Conservation (phyloP, 2,113 vertebrate species). For the Antechinus stuartii region DNA sequence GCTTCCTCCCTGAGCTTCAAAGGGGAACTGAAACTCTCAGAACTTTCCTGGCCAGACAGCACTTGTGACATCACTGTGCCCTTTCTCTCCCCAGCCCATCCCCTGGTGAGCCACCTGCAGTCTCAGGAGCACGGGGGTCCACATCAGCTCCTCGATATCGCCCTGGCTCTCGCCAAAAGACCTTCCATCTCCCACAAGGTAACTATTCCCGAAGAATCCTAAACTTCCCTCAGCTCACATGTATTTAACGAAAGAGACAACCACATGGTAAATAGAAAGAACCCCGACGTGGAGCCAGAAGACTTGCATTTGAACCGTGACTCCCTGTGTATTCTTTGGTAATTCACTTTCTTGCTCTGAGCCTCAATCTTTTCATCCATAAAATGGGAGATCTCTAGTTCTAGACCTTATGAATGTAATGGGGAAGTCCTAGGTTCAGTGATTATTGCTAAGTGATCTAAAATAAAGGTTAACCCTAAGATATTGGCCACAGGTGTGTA, state of each 20-base stretch:
- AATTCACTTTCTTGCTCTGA: background rate
- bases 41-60: background rate
- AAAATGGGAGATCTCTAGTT: background rate
- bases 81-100: background rate
- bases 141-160: background rate
- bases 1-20: background rate
- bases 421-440: background rate
- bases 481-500: background rate
- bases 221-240: background rate
- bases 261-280: background rate
- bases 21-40: background rate
- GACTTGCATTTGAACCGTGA: background rate
- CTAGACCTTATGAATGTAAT: background rate
- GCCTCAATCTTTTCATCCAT: background rate
- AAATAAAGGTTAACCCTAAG: background rate
- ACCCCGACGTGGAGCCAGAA: background rate
- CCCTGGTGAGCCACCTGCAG: background rate
- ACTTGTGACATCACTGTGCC: constrained; percentile 55
- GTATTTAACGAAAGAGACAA: background rate
- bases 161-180: background rate
- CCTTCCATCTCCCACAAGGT: background rate
- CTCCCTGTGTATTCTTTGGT: background rate
- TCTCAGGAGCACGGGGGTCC: background rate
- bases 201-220: background rate
- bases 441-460: background rate